A percentile compares a stretch with the other conserved stretches of the same genome.
phyloP scores from a whole-genome alignment of 2,888 invertebrate species.

The Tillus elongatus region DNA sequence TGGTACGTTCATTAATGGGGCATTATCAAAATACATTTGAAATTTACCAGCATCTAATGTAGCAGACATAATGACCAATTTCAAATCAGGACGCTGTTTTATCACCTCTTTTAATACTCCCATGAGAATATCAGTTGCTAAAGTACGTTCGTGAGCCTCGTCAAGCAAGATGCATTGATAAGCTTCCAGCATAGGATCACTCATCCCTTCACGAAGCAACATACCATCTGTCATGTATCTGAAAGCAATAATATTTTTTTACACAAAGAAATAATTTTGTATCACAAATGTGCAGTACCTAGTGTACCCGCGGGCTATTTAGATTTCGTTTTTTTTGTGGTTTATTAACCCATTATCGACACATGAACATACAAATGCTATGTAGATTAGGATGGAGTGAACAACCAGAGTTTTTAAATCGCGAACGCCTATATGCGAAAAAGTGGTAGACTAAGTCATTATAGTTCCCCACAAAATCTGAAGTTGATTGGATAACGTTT shows the following conservation, averaged over 20 bases:
- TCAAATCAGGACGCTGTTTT: slow-evolving; percentile 83
- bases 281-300: too few relatives aligned
- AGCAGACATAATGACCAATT: slow-evolving; percentile 98
- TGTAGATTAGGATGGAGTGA: too few relatives aligned
- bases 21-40: slow-evolving; percentile 97
- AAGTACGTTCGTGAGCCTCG: slow-evolving; percentile 97
- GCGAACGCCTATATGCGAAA: too few relatives aligned
- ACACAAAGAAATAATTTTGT: background rate
- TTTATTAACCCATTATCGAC: too few relatives aligned
- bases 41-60: slow-evolving; percentile 99
- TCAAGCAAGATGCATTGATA: slow-evolving; percentile 95
- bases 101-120: slow-evolving; percentile 96
- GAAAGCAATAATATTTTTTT: slow-evolving; percentile 11
- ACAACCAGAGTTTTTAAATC: too few relatives aligned
- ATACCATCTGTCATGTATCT: slow-evolving; percentile 99
- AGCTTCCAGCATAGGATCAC: slow-evolving; percentile 92
- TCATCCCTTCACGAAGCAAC: slow-evolving; percentile 98
- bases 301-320: too few relatives aligned
- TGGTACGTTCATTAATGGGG: slow-evolving; percentile 97
- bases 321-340: too few relatives aligned
- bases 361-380: too few relatives aligned
- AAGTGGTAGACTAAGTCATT: too few relatives aligned
- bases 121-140: slow-evolving; percentile 98
- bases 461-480: too few relatives aligned
- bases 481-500: too few relatives aligned